phyloP scores from a whole-genome alignment of 2,113 vertebrate genomes.

The Mustela lutreola region DNA sequence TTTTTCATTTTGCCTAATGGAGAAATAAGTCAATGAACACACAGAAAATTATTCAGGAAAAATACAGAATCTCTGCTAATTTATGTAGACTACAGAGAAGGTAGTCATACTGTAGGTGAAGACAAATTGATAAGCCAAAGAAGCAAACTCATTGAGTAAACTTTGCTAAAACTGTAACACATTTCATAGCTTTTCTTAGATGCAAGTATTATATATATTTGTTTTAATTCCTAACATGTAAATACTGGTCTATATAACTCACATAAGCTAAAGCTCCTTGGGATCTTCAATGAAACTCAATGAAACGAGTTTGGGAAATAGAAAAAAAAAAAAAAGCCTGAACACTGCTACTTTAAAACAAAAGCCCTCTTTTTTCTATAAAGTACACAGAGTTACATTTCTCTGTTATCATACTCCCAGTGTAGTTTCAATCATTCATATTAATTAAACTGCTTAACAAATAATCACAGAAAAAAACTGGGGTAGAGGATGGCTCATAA shows the following conservation, averaged over 20 bases:
- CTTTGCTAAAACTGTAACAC: neutral
- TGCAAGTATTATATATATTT: neutral
- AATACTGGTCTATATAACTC: neutral
- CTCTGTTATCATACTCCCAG: neutral
- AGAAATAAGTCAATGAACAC: conserved; percentile 1
- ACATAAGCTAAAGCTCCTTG: neutral
- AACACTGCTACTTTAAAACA: neutral
- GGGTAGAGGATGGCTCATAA: neutral
- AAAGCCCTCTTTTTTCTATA: neutral
- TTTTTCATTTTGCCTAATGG: neutral
- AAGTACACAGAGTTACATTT: neutral
- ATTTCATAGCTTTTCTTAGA: neutral
- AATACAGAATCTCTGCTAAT: neutral
- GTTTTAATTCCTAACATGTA: neutral
- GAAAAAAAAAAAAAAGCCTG: neutral
- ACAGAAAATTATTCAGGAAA: conserved; percentile 5
- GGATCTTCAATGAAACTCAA: neutral
- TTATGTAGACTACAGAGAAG: neutral
- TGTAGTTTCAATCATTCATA: neutral
- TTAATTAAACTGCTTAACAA: neutral
- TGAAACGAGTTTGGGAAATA: neutral
- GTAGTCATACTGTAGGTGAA: neutral
- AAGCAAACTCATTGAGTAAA: neutral
- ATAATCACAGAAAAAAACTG: neutral
- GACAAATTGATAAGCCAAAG: neutral